A percentile compares a stretch with the other conserved stretches of the same genome.
Conservation (phyloP, 2,113 vertebrate genomes). For the Cebus imitator region DNA sequence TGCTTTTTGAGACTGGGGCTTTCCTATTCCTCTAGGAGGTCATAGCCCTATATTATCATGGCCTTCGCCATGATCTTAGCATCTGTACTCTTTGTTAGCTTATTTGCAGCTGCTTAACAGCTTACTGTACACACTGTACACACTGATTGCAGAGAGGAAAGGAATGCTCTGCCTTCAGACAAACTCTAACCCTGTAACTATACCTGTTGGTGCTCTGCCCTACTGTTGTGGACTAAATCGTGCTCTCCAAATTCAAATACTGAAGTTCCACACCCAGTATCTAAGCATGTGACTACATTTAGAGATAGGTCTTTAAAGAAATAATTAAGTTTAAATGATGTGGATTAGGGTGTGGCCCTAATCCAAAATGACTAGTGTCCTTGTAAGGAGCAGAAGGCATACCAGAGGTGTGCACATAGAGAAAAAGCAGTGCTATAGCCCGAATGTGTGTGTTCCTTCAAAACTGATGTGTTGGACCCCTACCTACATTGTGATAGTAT, state of each 20-base stretch:
- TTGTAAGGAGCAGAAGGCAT: neutral
- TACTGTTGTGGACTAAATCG: neutral
- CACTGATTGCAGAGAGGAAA: neutral
- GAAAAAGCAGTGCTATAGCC: neutral
- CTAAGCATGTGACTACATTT: conserved; percentile 25
- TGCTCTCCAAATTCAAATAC: neutral
- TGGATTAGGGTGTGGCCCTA: neutral
- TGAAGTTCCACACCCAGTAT: neutral
- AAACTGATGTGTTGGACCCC: neutral
- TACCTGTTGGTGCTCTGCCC: rapidly evolving
- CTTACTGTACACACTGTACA: neutral
- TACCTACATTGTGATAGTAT: neutral
- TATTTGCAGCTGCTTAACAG: neutral
- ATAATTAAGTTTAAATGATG: neutral
- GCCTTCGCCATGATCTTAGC: neutral
- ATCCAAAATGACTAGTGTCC: neutral
- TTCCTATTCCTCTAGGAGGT: neutral
- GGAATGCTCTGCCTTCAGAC: neutral
- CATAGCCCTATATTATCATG: neutral
- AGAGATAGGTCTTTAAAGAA: neutral
- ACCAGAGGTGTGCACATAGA: neutral
- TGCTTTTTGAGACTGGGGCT: neutral
- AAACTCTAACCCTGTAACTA: neutral
- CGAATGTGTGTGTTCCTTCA: neutral
- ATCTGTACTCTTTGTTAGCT: neutral